Conservation (phyloP, 2,797 vertebrate species). For the Hafferia zeledoni region DNA sequence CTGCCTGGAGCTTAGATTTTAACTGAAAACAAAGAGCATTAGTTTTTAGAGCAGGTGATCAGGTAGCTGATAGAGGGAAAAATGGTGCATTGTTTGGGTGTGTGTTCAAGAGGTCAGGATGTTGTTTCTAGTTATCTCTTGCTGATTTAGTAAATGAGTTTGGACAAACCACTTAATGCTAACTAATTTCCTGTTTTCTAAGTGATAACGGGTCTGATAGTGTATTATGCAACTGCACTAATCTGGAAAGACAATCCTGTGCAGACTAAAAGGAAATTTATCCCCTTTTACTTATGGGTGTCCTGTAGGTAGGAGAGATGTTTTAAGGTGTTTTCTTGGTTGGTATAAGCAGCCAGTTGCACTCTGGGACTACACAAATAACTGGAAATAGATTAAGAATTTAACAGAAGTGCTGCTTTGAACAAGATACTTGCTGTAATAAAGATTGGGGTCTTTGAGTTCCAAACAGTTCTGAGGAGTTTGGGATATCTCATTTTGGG, state of each 20-base stretch:
- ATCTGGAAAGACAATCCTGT: not conserved
- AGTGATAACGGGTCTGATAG: not conserved
- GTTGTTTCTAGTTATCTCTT: conserved; percentile 10
- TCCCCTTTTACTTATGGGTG: not conserved
- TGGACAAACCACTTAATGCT: not conserved
- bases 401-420: not conserved
- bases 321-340: not conserved
- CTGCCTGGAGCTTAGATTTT: not conserved
- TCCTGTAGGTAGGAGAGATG: not conserved
- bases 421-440: not conserved
- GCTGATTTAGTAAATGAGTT: not conserved
- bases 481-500: not conserved
- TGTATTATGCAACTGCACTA: not conserved
- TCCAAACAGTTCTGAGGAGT: not conserved
- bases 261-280: not conserved
- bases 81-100: not conserved
- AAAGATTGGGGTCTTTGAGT: not conserved
- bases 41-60: not conserved
- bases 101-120: not conserved
- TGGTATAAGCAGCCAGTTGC: not conserved
- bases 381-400: not conserved
- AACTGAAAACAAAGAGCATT: not conserved
- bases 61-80: not conserved
- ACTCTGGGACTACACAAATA: not conserved
- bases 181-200: not conserved